Base-by-base conservation (phyloP, 2,113 vertebrate species). In the Thamnophis sirtalis region DNA sequence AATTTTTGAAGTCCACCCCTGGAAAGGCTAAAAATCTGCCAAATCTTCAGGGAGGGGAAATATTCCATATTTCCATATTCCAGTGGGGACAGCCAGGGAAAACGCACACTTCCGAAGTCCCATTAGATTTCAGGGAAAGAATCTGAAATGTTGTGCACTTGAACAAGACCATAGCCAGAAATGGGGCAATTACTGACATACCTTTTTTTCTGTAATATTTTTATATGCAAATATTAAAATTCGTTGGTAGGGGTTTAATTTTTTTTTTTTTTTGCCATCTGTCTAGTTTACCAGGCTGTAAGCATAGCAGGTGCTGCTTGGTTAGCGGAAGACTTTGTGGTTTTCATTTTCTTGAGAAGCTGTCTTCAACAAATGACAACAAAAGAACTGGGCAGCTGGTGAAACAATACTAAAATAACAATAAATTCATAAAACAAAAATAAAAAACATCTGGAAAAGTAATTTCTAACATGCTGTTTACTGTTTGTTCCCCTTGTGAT, bases 161-260 rank as follows among this genome's bases (percentile, higher is more conserved):
- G 5, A 63, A 50, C 56, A 94, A 91, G 90, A 60, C 94, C 94
- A 95, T 49, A 93, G 56, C 90, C 96, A 95, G 94, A 90, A 73
- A 93, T 91, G 93, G 94, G 24, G 51, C 0, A 91, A 38, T 87
- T 0, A 3, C 91, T 93, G 90, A 90, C n/a, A 88, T 33, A 87
- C 28, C 50, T 93, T 90, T 53, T 26, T 73, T 91, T 90, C 13
- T 0, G 5, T 68, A 33, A 33, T 19, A 93, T 49, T 73, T 73
- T 49, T 8, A 84, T 55, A 48, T 91, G 51, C 38, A 93, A 94
- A 95, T 80, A 19, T 94, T 93, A 95, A 88, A 58, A 95, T 85
- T 86, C 0, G 17, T 80, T 89, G n/a, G n/a, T 84, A 80, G 88
- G 80, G 56, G 1, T 93, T 91, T 89, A 43, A 43, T 7, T 17